phyloP scores from a whole-genome alignment of 2,113 vertebrate species.

The Chionomys nivalis region DNA sequence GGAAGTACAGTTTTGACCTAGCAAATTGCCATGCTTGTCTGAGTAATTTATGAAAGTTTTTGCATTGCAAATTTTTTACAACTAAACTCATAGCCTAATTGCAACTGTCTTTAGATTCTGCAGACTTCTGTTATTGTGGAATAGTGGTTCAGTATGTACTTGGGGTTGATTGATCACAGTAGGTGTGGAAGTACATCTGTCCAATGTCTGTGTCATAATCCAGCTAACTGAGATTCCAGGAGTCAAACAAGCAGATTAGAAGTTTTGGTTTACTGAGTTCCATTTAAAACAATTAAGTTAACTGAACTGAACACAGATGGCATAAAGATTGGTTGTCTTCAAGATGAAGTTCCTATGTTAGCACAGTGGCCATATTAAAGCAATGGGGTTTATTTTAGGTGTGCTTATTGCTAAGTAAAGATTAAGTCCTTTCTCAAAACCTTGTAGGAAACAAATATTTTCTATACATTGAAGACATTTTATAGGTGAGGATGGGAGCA shows the following conservation, averaged over 20 bases:
- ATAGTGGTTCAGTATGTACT: not conserved
- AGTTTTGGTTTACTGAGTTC: not conserved
- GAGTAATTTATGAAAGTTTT: not conserved
- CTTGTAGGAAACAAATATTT: not conserved
- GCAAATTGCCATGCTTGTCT: not conserved
- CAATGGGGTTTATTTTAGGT: not conserved
- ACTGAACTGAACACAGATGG: not conserved
- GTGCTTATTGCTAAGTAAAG: not conserved
- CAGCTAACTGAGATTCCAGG: not conserved
- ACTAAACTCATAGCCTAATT: not conserved
- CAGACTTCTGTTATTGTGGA: not conserved
- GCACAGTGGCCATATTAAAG: not conserved
- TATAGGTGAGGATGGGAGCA: not conserved
- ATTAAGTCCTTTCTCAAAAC: conserved; percentile 14
- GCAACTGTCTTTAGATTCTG: not conserved
- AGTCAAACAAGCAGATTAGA: not conserved
- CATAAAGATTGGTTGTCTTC: not conserved
- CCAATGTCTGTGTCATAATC: not conserved
- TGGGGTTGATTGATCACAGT: not conserved
- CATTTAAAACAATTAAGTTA: conserved; percentile 8
- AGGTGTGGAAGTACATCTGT: not conserved
- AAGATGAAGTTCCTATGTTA: not conserved
- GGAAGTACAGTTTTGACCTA: not conserved
- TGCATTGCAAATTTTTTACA: not conserved
- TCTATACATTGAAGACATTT: not conserved